A percentile compares a stretch with the other conserved stretches of the same genome.
phyloP scores from a whole-genome alignment of 2,888 invertebrate genomes.

The Deilephila elpenor region DNA sequence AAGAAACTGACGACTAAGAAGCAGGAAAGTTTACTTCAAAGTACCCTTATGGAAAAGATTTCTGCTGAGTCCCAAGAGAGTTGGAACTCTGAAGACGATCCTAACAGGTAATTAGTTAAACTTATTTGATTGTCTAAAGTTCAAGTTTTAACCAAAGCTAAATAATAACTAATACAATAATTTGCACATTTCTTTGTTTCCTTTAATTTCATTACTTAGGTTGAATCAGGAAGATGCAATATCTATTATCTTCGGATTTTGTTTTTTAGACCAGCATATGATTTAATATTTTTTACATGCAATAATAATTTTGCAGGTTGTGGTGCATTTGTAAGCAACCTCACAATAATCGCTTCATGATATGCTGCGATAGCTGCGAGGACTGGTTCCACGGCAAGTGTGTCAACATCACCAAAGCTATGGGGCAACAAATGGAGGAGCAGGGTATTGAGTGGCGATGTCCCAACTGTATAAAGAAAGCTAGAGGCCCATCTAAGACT shows the following conservation, averaged over 20 bases:
- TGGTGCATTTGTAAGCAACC: conserved; percentile 99
- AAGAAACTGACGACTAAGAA: conserved; percentile 68
- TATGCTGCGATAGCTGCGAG: conserved; percentile 97
- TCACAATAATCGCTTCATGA: conserved; percentile 98
- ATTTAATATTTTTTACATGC: neutral
- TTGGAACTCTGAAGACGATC: conserved; percentile 96
- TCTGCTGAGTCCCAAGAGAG: conserved; percentile 86
- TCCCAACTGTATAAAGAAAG: conserved; percentile 90
- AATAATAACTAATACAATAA: too few species aligned
- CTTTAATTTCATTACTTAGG: too few species aligned
- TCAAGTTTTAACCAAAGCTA: neutral
- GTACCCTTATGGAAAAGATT: conserved; percentile 63
- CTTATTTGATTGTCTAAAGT: neutral
- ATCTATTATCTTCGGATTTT: too few species aligned
- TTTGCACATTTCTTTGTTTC: too few species aligned
- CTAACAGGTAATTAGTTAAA: conserved; percentile 85
- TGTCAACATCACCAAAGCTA: conserved; percentile 95
- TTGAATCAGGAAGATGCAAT: too few species aligned
- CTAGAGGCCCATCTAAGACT: conserved; percentile 60
- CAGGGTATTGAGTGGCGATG: conserved; percentile 95
- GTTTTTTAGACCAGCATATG: too few species aligned
- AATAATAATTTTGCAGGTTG: conserved; percentile 78
- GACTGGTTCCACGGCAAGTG: conserved; percentile 99
- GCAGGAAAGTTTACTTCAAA: conserved; percentile 53
- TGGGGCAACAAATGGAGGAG: conserved; percentile 96